A percentile compares a stretch with the other conserved stretches of the same genome.
These are phyloP conservation scores for Agonopterix arenella DNA, from an alignment of 2,888 invertebrate genomes.

Conservation along the genomic window DNA sequence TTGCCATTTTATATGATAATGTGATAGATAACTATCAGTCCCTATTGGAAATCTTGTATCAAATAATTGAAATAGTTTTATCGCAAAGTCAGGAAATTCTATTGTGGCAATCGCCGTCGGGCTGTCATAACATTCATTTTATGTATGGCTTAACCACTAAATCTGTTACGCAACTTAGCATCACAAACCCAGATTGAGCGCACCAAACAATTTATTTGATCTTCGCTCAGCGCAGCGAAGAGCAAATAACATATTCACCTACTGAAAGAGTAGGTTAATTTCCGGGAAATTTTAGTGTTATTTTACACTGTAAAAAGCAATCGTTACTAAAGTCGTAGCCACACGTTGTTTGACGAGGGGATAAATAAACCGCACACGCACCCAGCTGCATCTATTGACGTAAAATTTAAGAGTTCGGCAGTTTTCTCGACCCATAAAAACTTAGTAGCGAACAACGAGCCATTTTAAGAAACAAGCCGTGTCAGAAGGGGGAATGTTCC, in stretches of 20 bases:
- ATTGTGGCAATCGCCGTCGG: slow-evolving; percentile 19
- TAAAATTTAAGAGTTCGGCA: slow-evolving; percentile 52
- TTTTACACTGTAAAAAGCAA: slow-evolving; percentile 9
- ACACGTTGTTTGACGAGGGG: slow-evolving; percentile 26
- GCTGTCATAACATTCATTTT: slow-evolving; percentile 22
- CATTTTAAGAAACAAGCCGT: slow-evolving; percentile 48
- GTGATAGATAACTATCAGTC: too few species aligned
- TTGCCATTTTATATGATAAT: too few species aligned
- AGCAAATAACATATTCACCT: neutral
- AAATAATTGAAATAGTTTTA: slow-evolving; percentile 11
- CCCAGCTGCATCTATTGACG: slow-evolving; percentile 49
- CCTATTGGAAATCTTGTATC: too few species aligned
- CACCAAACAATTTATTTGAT: neutral
- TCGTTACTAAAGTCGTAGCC: slow-evolving; percentile 21
- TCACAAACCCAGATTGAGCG: slow-evolving; percentile 17
- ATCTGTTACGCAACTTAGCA: slow-evolving; percentile 27
- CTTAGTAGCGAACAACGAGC: slow-evolving; percentile 39
- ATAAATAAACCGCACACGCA: slow-evolving; percentile 30
- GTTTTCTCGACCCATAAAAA: slow-evolving; percentile 48
- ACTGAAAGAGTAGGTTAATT: slow-evolving; percentile 5
- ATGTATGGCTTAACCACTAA: slow-evolving; percentile 31
- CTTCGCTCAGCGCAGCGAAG: neutral
- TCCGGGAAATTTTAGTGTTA: slow-evolving; percentile 20
- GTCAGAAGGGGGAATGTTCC: slow-evolving; percentile 53
- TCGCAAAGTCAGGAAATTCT: slow-evolving; percentile 19